A percentile compares a stretch with the other conserved stretches of the same genome.
Evolutionary conservation across 2,797 vertebrate species (phyloP).

Genomic region (Bovichtus variegatus): DNA sequence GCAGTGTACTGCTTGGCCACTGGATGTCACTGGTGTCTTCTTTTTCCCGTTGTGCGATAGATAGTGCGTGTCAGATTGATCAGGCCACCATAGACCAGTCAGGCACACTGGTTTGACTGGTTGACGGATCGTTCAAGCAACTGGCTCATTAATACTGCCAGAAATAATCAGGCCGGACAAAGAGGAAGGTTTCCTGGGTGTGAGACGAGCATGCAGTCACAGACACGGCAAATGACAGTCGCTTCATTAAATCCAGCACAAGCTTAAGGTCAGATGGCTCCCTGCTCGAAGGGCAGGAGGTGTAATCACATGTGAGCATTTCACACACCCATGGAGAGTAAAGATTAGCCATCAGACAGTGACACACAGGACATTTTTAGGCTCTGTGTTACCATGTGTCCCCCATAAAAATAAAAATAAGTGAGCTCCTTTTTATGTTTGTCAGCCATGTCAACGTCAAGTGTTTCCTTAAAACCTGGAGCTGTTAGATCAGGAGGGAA

Average conservation of each 20-base stretch:
- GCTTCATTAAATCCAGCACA: constrained; percentile 73
- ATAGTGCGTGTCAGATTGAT: not conserved
- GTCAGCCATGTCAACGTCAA: not conserved
- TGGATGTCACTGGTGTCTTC: constrained; percentile 70
- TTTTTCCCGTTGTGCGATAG: not conserved
- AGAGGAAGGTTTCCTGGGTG: constrained; percentile 12
- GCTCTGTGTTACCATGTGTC: constrained; percentile 37
- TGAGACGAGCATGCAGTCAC: constrained; percentile 43
- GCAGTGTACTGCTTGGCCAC: constrained; percentile 39
- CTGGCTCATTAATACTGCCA: constrained; percentile 35
- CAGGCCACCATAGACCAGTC: constrained; percentile 10
- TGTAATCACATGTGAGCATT: constrained; percentile 76
- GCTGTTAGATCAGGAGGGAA: not conserved
- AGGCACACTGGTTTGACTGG: constrained; percentile 27
- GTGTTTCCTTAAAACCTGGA: not conserved
- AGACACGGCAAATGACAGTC: constrained; percentile 61
- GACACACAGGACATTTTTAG: constrained; percentile 59
- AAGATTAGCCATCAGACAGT: constrained; percentile 68
- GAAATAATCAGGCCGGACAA: constrained; percentile 30
- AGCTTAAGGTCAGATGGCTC: constrained; percentile 81
- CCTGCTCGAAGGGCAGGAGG: constrained; percentile 67
- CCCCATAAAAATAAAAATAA: not conserved
- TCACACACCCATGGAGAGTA: constrained; percentile 76
- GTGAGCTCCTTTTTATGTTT: constrained; percentile 19
- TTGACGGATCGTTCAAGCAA: constrained; percentile 16